Base-by-base conservation (phyloP, 2,888 invertebrate species). In the Taphrorychus bicolor region DNA sequence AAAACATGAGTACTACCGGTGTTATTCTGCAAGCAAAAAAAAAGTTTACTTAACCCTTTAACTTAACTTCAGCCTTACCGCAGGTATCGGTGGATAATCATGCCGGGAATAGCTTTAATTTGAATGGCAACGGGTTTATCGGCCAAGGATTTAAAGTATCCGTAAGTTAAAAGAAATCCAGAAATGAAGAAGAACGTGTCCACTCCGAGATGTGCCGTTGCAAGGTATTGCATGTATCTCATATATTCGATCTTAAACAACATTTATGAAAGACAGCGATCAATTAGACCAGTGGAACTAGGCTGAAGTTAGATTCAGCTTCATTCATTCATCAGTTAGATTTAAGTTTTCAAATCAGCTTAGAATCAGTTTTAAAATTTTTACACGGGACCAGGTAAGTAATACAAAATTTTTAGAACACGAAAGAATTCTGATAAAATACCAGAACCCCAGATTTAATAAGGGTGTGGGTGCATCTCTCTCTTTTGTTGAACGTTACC, bases 181-280 rank as follows among this genome's bases (percentile, higher is more conserved):
- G 88, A 87, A 71, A 90, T 79, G 52, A 86, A 82, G 76, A 89
- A 88, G 78, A 90, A 90, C 0, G 89, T 87, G 66, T 90, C 89
- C 0, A 90, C 89, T 0, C 87, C 85, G 3, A 87, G 80, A 0
- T 85, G 72, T 71, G 82, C 86, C 76, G 77, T 72, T 78, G 82
- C 73, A 19, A 78, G 60, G 59, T 77, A 79, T 19, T 51, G 42
- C 2, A 65, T 18, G 32, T 58, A 63, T 23, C 53, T 18, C 18
- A n/a, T 7, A 45, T 45, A 17, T 14, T 17, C 16, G 7, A 18
- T 45, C 45, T 45, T n/a, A n/a, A n/a, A n/a, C n/a, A n/a, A n/a
- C n/a, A n/a, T n/a, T n/a, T n/a, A n/a, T n/a, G n/a, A n/a, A n/a
- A n/a, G n/a, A n/a, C n/a, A n/a, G n/a, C n/a, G n/a, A n/a, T n/a